Evolutionary conservation across 2,888 invertebrate genomes (phyloP), one percentile per base, ranked within the genome.

Genomic region (Hartigia nigra): DNA sequence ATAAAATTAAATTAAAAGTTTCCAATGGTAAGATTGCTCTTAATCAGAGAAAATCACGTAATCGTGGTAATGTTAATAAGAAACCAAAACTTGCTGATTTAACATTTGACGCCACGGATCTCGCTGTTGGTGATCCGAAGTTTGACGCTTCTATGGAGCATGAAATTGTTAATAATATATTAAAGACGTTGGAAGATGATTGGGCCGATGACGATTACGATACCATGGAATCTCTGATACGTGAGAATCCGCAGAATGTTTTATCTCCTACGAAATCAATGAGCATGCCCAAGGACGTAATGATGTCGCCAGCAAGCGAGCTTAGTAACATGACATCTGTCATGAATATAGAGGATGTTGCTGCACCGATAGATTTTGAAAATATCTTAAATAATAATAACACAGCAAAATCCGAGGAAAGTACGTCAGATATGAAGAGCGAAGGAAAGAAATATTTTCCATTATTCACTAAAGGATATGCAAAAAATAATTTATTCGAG

Each of bases 241-340:
- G 31, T 3, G 35, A 12, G 31, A 37, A 12, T 9, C 75, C 80
- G 11, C 69, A 36, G 35, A 76, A 80, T 69, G 76, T 81, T 4
- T 74, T 78, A 37, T 85, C 88, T 35, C 88, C 87, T 34, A 84
- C 83, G 76, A 88, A 86, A 39, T 81, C 83, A 55, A 79, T 85
- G 69, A 75, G 84, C 0, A 76, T 87, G 23, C 84, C 86, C 72
- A 84, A 77, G 23, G 81, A 86, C 70, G 55, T 86, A 3, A 83
- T 84, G 12, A 87, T 93, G 86, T 93, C 93, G 3, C 93, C 93
- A 4, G 92, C 92, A 12, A 93, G 92, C 55, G 92, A 93, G 84
- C 92, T 93, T 85, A 91, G 91, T 82, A 92, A 92, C 82, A 93
- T 93, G 92, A 92, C 93, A 5, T 93, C 93, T 0, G 92, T 92